Base-by-base conservation (phyloP, 2,113 vertebrate genomes). In the Mixornis gularis region DNA sequence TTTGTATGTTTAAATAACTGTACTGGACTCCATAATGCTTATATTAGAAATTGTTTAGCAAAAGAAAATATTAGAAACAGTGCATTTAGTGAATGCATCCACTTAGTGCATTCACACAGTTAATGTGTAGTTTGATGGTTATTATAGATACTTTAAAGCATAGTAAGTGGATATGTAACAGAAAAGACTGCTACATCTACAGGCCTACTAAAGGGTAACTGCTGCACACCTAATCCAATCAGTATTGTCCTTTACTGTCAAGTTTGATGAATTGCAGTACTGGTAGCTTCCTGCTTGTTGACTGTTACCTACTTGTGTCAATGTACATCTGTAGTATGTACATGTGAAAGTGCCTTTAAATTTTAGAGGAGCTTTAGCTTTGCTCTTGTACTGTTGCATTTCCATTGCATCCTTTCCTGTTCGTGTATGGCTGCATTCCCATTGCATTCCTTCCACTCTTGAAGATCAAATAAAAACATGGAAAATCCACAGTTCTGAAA, bases 321-420 rank as follows among this genome's bases (percentile, higher is more conserved):
- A 91, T 98, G 98, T 98, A 98, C 98, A 98, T 98, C 98, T 97
- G 98, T 98, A 98, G 98, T 98, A 98, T 98, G 98, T 98, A 99
- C 98, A 98, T 97, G 98, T 99, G 98, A 98, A 99, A 99, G 99
- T 99, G 99, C 99, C 99, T 99, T 99, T 98, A 98, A 98, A 98
- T 98, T 98, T 98, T 98, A 98, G 98, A 98, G 97, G 98, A 98
- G 97, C 98, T 98, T 97, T 97, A 98, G 97, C 97, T 97, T 98
- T 98, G 97, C 97, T 98, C 96, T 96, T 97, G 96, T 98, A 97
- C 95, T 95, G 97, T 98, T 87, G 93, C 96, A 96, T 97, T 98
- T 95, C 94, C 96, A 96, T 97, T 96, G 97, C 96, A 88, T 94
- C 95, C 85, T 94, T 91, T 80, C 89, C 65, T 89, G 94, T 95